These are phyloP conservation scores for Anguilla pacifica DNA, from an alignment of 2,797 vertebrate species.

Conservation along the genomic window DNA sequence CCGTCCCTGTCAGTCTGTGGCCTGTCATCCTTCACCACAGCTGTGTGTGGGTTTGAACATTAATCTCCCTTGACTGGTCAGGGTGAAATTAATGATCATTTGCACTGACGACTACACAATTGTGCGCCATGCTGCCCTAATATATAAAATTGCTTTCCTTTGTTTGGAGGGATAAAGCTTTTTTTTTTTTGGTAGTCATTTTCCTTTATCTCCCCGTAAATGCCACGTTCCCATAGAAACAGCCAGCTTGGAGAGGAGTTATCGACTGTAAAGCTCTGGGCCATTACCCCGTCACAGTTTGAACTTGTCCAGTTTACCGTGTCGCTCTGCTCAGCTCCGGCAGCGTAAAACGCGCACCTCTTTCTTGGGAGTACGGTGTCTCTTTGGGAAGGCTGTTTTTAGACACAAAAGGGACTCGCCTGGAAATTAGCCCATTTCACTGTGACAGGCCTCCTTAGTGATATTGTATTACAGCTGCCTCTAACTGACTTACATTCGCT, in stretches of 20 bases:
- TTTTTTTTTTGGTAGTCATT: slow-evolving; percentile 56
- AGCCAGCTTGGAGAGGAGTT: slow-evolving; percentile 66
- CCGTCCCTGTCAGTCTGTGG: slow-evolving; percentile 38
- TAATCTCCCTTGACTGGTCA: slow-evolving; percentile 74
- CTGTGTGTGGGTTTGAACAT: slow-evolving; percentile 58
- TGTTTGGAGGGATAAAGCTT: slow-evolving; percentile 67
- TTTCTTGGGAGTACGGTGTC: background rate
- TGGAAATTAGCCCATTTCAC: slow-evolving; percentile 14
- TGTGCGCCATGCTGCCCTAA: slow-evolving; percentile 72
- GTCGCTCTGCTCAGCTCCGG: slow-evolving; percentile 34
- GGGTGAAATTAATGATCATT: slow-evolving; percentile 80
- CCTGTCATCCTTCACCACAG: slow-evolving; percentile 40
- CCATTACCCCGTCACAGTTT: slow-evolving; percentile 54
- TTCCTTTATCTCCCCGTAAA: slow-evolving; percentile 74
- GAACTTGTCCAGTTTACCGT: slow-evolving; percentile 51
- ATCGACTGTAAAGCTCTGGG: slow-evolving; percentile 61
- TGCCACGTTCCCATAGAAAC: slow-evolving; percentile 75
- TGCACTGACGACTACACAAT: slow-evolving; percentile 77
- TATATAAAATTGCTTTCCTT: slow-evolving; percentile 76
- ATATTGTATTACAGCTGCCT: background rate
- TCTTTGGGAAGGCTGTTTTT: background rate
- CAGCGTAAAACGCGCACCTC: slow-evolving; percentile 7
- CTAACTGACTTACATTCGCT: slow-evolving; percentile 16
- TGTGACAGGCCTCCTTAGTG: slow-evolving; percentile 19
- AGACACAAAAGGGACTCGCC: background rate